Evolutionary conservation across 2,113 vertebrate species (phyloP).

Genomic region (Herpetotheres cachinnans): DNA sequence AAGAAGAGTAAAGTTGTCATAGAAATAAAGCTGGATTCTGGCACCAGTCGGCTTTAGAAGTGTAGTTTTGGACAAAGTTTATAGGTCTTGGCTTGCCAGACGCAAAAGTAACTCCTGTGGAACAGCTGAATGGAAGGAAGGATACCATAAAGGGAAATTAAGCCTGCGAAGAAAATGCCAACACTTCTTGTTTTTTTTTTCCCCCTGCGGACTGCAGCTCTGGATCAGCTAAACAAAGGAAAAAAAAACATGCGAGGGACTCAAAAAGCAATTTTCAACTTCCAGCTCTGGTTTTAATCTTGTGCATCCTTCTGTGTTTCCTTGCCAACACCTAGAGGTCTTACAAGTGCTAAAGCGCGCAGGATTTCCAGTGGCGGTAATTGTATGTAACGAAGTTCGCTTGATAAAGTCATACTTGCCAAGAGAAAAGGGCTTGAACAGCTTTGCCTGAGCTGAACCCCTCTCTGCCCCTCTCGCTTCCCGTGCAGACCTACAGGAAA

Average conservation of each 20-base stretch:
- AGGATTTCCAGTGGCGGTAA: background rate
- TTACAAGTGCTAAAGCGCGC: background rate
- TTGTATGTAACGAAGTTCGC: fast-evolving
- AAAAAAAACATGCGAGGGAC: background rate
- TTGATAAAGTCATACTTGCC: background rate
- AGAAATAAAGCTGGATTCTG: slow-evolving; percentile 48
- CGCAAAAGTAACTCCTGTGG: slow-evolving; percentile 1
- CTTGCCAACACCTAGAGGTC: slow-evolving; percentile 21
- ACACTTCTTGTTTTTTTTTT: background rate
- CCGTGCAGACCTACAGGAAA: background rate
- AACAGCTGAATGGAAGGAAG: slow-evolving; percentile 29
- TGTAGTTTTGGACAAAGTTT: slow-evolving; percentile 38
- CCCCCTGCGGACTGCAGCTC: background rate
- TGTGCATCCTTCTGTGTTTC: background rate
- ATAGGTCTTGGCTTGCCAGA: slow-evolving; percentile 28
- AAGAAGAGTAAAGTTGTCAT: background rate
- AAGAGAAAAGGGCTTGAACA: background rate
- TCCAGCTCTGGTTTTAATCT: slow-evolving; percentile 27
- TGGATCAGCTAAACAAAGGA: background rate
- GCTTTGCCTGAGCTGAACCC: background rate
- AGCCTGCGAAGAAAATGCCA: background rate
- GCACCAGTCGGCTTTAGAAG: background rate
- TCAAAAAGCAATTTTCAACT: background rate
- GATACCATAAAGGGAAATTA: slow-evolving; percentile 10
- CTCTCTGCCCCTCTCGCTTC: background rate